phyloP scores from a whole-genome alignment of 2,888 invertebrate species.

The Leucania comma region DNA sequence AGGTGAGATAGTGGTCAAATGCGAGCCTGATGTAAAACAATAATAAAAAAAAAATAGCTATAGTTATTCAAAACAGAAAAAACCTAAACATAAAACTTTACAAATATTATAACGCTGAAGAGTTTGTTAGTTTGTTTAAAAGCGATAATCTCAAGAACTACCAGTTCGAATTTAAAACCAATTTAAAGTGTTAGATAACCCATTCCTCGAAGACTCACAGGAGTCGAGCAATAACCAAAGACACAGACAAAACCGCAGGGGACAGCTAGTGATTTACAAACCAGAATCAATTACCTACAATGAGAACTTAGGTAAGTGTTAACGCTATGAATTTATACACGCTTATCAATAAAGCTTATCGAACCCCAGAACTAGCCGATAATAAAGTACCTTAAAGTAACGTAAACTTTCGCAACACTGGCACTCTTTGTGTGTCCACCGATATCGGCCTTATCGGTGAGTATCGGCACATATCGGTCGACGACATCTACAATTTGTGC shows the following conservation, averaged over 20 bases:
- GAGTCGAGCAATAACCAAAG: too few species aligned
- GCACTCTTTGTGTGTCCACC: conserved; percentile 54
- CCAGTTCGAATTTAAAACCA: too few species aligned
- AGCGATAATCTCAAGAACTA: too few species aligned
- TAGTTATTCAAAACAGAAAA: not conserved
- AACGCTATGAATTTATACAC: not conserved
- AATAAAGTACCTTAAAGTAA: conserved; percentile 27
- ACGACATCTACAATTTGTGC: conserved; percentile 65
- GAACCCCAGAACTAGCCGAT: conserved; percentile 6
- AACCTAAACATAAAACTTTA: too few species aligned
- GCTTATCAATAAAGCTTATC: conserved; percentile 10
- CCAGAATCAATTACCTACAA: not conserved
- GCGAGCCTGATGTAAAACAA: too few species aligned
- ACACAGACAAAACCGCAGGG: not conserved
- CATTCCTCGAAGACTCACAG: too few species aligned
- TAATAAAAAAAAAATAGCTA: too few species aligned
- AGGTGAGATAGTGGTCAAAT: too few species aligned
- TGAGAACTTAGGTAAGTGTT: not conserved
- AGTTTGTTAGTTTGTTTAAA: too few species aligned
- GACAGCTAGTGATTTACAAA: not conserved
- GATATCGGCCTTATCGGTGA: conserved; percentile 59
- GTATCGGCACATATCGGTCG: conserved; percentile 65
- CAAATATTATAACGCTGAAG: too few species aligned
- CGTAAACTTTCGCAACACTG: conserved; percentile 72
- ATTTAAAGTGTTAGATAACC: too few species aligned